Evolutionary conservation across 2,113 vertebrate genomes (phyloP), one percentile per base, ranked within the genome.

Genomic region (Gobius niger): DNA sequence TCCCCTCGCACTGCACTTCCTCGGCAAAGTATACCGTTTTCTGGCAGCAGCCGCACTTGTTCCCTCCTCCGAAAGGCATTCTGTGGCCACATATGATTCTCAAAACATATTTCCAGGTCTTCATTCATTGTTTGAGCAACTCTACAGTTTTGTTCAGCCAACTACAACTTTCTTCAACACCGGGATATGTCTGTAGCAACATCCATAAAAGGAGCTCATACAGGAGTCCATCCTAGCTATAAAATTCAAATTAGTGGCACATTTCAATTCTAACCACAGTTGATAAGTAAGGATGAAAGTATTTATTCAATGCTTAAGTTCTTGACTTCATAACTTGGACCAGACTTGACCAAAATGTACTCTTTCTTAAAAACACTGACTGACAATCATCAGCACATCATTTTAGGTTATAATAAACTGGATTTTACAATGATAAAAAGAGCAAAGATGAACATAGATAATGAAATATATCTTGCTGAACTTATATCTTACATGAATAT

Each of bases 1-100:
- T 93, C 41, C 97, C 97, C 0, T 98, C 97, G 0, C 96, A 98
- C 90, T 98, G 96, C 71, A 98, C 95, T 83, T 99, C 97, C 83
- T 99, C 97, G 0, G 97, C 97, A 0, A 98, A 97, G 93, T 98
- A 99, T 72, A 98, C 96, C 0, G 91, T 91, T 83, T 94, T 92
- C 52, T 95, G 93, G 4, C 97, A 98, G 84, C 94, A 94, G 1
- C 96, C 95, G 0, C 97, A 99, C 73, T 95, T 94, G 91, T 96
- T 97, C 78, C 97, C 97, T 2, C 97, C 96, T 81, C 96, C 97
- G 1, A 92, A 90, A 76, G 92, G 91, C 92, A 93, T 93, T n/a
- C 87, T 90, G 83, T 40, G 15, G 66, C 60, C 60, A 66, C 7
- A 68, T 41, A 75, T n/a, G 49, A 67, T 47, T 62, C 11, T 11